A percentile compares a stretch with the other conserved stretches of the same genome.
These are phyloP conservation scores for Pantherophis vulpinus DNA, from an alignment of 2,797 vertebrate genomes.

Conservation along the genomic window DNA sequence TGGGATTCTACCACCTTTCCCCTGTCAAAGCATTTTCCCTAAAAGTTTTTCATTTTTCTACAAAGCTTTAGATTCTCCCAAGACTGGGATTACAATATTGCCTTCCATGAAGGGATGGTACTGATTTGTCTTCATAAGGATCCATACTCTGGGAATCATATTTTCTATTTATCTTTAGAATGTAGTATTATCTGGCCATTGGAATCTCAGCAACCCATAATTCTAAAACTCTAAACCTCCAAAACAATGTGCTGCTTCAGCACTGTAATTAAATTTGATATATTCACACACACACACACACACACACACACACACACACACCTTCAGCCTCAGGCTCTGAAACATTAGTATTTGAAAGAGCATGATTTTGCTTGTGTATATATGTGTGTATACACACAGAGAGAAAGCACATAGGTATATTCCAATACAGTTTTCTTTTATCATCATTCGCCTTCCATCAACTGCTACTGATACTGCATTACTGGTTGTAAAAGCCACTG, in stretches of 20 bases:
- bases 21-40: background rate
- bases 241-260: fast-evolving
- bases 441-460: conserved; percentile 16
- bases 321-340: background rate
- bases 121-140: background rate
- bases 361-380: background rate
- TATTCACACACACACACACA: conserved; percentile 6
- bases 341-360: background rate
- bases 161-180: background rate
- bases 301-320: background rate
- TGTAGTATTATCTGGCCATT: background rate
- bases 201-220: background rate
- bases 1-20: background rate
- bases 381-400: background rate
- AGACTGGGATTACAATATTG: background rate
- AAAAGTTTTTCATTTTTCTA: background rate
- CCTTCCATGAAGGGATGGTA: background rate
- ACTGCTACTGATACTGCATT: conserved; percentile 5
- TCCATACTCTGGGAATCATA: background rate
- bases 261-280: fast-evolving
- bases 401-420: background rate
- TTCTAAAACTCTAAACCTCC: background rate
- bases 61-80: background rate
- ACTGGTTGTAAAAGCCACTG: conserved; percentile 1
- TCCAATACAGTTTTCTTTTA: conserved; percentile 13